These are phyloP conservation scores for Leucopsar rothschildi DNA, from an alignment of 2,113 vertebrate genomes.

Conservation along the genomic window DNA sequence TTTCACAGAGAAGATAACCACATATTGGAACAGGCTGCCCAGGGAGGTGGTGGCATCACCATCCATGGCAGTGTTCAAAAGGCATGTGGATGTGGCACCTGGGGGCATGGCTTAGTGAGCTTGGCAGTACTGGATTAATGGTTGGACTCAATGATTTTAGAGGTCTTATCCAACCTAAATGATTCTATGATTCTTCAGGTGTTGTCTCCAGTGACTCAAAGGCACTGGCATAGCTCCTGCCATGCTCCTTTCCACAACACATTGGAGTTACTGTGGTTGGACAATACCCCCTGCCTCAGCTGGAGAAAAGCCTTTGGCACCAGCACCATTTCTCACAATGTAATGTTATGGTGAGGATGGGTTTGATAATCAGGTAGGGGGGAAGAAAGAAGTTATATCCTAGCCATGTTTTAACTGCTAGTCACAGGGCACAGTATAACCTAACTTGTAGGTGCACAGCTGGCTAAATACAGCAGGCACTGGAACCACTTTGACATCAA, in stretches of 20 bases:
- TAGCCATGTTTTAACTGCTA: background rate
- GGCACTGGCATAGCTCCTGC: background rate
- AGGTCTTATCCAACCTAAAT: background rate
- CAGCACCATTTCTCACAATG: background rate
- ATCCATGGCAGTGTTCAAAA: background rate
- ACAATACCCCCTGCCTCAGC: background rate
- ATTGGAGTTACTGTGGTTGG: fast-evolving
- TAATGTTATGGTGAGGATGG: background rate
- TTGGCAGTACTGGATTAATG: background rate
- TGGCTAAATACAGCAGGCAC: background rate
- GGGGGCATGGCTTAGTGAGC: background rate
- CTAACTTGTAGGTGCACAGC: background rate
- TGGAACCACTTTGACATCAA: background rate
- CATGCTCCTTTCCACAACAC: background rate
- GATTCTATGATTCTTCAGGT: background rate
- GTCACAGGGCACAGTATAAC: background rate
- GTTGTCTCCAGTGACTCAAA: background rate
- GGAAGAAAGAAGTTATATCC: background rate
- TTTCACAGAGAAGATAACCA: background rate
- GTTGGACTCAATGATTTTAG: background rate
- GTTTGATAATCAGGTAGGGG: background rate
- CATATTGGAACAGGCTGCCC: background rate
- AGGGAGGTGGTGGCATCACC: background rate
- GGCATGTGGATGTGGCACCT: background rate
- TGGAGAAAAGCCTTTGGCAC: background rate